These are phyloP conservation scores for Hippocampus abdominalis DNA, from an alignment of 2,113 vertebrate genomes.

Conservation along the genomic window DNA sequence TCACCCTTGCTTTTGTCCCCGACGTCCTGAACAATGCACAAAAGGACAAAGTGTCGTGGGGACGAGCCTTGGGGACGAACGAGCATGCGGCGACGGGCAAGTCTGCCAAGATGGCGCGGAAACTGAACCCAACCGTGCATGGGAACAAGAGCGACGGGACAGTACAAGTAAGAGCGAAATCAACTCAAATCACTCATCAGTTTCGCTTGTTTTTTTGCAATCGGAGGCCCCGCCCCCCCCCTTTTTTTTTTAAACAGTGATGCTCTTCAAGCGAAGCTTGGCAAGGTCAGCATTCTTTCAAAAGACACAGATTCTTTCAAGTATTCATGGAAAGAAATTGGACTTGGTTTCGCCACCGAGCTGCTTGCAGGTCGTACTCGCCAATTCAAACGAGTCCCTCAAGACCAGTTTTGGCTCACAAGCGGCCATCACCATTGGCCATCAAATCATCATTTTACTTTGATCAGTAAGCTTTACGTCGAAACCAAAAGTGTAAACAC, in stretches of 20 bases:
- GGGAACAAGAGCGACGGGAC: background rate
- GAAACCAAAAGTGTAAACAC: too few relatives aligned
- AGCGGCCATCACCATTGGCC: too few relatives aligned
- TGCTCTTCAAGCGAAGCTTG: background rate
- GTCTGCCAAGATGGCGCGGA: constrained; percentile 36
- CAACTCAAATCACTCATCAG: background rate
- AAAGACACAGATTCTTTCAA: background rate
- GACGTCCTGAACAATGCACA: constrained; percentile 74
- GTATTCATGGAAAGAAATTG: background rate
- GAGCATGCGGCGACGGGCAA: constrained; percentile 6
- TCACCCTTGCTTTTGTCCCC: constrained; percentile 84
- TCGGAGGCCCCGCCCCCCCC: background rate
- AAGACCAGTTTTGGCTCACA: background rate
- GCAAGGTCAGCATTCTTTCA: background rate
- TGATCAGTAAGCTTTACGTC: too few relatives aligned
- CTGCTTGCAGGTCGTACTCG: background rate
- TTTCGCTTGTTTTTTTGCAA: constrained; percentile 24
- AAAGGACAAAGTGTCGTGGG: constrained; percentile 62
- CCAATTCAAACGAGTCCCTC: background rate
- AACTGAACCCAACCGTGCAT: constrained; percentile 17
- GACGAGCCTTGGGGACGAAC: constrained; percentile 66
- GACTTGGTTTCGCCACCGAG: background rate
- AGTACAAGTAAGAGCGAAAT: constrained; percentile 18
- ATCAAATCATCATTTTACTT: background rate
- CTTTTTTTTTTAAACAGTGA: background rate